Percentiles rank a stretch among this genome's conserved stretches.
phyloP scores from a whole-genome alignment of 2,113 vertebrate genomes.

The Lepidothrix coronata region DNA sequence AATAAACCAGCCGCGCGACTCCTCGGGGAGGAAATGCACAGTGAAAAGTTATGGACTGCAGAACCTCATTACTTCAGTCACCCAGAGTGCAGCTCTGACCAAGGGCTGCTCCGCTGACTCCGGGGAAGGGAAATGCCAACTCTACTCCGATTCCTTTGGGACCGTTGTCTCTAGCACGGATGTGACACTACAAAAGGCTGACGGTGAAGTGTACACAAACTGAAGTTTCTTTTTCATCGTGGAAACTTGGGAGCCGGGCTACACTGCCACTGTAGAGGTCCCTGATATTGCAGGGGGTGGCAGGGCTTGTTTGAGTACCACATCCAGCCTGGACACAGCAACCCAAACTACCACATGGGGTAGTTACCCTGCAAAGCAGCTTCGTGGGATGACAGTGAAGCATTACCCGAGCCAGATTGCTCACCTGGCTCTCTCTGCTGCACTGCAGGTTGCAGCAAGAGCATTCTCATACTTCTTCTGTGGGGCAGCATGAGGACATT shows the following conservation, averaged over 20 bases:
- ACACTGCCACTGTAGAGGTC: neutral
- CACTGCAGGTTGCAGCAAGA: neutral
- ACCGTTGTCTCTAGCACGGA: neutral
- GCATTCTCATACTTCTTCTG: neutral
- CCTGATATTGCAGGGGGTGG: neutral
- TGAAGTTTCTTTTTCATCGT: neutral
- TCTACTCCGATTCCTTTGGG: neutral
- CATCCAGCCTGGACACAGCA: neutral
- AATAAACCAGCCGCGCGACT: neutral
- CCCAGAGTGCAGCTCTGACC: neutral
- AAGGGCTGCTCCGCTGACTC: neutral
- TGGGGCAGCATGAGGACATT: neutral
- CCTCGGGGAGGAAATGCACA: constrained; percentile 5
- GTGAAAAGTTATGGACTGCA: neutral
- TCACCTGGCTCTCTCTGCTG: neutral
- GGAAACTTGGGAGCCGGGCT: neutral
- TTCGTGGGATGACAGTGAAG: neutral
- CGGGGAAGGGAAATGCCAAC: neutral
- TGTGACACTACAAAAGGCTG: neutral
- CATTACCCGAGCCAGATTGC: neutral
- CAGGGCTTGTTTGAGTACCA: neutral
- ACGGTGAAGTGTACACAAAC: neutral
- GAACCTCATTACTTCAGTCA: neutral
- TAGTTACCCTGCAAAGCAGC: neutral
- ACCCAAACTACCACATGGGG: accelerated